Evolutionary conservation across 2,888 invertebrate species (phyloP).

Genomic region (Nomada fucata): DNA sequence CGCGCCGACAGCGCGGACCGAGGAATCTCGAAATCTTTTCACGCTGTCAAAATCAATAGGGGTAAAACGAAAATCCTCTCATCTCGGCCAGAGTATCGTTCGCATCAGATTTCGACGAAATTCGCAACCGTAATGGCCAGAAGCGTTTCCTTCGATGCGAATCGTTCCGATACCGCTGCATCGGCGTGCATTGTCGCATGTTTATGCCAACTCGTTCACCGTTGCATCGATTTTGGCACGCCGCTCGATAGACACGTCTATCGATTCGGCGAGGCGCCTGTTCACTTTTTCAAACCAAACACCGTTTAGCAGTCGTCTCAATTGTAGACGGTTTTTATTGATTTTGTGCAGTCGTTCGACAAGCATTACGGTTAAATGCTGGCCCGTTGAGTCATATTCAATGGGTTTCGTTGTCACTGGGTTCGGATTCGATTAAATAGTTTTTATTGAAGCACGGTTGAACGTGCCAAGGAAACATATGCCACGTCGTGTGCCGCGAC

Average conservation of each 20-base stretch:
- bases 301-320: too few species aligned
- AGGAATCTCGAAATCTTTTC: slow-evolving; percentile 6
- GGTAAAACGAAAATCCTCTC: slow-evolving; percentile 22
- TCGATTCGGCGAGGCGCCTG: slow-evolving; percentile 48
- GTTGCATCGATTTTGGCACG: slow-evolving; percentile 52
- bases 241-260: slow-evolving; percentile 26
- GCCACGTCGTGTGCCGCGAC: too few species aligned
- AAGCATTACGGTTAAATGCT: too few species aligned
- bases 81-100: neutral
- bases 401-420: too few species aligned
- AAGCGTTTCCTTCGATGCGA: slow-evolving; percentile 23
- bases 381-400: too few species aligned
- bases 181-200: slow-evolving; percentile 23
- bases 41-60: slow-evolving; percentile 28
- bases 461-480: too few species aligned
- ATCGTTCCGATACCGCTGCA: slow-evolving; percentile 23
- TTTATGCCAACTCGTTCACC: slow-evolving; percentile 57
- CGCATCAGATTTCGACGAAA: slow-evolving; percentile 34
- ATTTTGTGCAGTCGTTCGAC: too few species aligned
- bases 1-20: slow-evolving; percentile 44
- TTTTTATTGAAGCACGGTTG: too few species aligned
- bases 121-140: slow-evolving; percentile 12
- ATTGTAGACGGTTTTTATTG: too few species aligned
- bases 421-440: too few species aligned
- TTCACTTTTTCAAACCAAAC: slow-evolving; percentile 10